A percentile compares a stretch with the other conserved stretches of the same genome.
Evolutionary conservation across 35 echinoderm and acorn worm species (phyloP).

Genomic region (Eucidaris tribuloides): DNA sequence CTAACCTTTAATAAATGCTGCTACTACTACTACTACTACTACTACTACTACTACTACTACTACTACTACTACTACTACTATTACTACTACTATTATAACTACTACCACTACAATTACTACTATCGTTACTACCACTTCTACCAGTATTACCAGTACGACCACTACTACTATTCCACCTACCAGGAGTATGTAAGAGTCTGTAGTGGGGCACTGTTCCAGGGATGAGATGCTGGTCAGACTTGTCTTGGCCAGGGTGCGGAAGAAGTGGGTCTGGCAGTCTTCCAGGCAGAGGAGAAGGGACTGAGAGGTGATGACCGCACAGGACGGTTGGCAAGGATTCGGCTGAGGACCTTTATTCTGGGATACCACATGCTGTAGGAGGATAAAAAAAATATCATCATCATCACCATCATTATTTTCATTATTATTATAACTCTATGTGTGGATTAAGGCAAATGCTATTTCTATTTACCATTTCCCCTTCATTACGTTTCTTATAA

Average conservation of each 20-base stretch:
- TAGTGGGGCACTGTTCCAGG: not conserved
- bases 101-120: no score
- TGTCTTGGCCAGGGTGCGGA: slow-evolving; percentile 29
- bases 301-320: slow-evolving; percentile 28
- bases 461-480: no score
- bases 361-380: slow-evolving; percentile 11
- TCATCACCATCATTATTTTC: not conserved
- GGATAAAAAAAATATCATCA: slow-evolving; percentile 4
- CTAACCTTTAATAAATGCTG: no score
- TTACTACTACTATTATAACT: no score
- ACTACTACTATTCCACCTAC: not conserved
- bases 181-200: not conserved
- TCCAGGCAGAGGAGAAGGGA: slow-evolving; percentile 66
- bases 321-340: slow-evolving; percentile 58
- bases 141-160: no score
- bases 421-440: no score
- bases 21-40: no score
- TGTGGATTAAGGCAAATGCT: no score
- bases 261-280: slow-evolving; percentile 75
- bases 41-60: no score
- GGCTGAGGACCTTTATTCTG: not conserved
- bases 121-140: no score
- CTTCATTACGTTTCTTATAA: no score
- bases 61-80: no score
- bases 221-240: slow-evolving; percentile 24